A percentile compares a stretch with the other conserved stretches of the same genome.
These are phyloP conservation scores for Lasioglossum villosulum DNA, from an alignment of 2,888 invertebrate genomes.

Conservation along the genomic window DNA sequence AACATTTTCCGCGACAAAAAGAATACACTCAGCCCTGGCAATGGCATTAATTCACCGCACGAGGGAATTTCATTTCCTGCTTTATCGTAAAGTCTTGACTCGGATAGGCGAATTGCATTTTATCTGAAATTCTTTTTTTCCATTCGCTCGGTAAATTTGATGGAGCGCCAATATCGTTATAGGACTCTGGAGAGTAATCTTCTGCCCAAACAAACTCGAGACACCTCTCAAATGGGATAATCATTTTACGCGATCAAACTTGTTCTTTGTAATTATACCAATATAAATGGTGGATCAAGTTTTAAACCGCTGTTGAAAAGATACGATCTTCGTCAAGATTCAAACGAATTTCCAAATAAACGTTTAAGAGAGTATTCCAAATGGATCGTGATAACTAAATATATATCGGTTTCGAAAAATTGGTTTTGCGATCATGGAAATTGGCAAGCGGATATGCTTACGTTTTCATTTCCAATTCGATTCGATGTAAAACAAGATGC, in stretches of 20 bases:
- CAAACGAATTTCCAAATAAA: not conserved
- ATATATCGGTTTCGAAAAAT: too few relatives aligned
- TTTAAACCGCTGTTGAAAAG: too few relatives aligned
- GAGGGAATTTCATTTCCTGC: constrained; percentile 43
- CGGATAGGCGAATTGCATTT: constrained; percentile 30
- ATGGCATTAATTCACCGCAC: constrained; percentile 37
- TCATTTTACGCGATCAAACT: not conserved
- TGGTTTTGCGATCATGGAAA: not conserved
- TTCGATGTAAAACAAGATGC: not conserved
- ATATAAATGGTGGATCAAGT: too few relatives aligned
- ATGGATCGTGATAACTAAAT: not conserved
- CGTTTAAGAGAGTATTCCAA: not conserved
- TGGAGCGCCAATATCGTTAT: constrained; percentile 36
- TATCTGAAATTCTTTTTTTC: not conserved
- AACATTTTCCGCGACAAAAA: constrained; percentile 1
- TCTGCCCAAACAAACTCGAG: not conserved
- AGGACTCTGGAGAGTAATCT: constrained; percentile 18
- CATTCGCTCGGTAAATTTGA: not conserved
- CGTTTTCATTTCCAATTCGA: not conserved
- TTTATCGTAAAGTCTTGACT: not conserved
- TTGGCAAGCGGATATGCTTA: not conserved
- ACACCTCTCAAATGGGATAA: not conserved
- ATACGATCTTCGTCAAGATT: too few relatives aligned
- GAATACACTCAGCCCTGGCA: constrained; percentile 14
- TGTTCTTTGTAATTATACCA: too few relatives aligned